phyloP scores from a whole-genome alignment of 2,113 vertebrate species.

The Mohoua ochrocephala region DNA sequence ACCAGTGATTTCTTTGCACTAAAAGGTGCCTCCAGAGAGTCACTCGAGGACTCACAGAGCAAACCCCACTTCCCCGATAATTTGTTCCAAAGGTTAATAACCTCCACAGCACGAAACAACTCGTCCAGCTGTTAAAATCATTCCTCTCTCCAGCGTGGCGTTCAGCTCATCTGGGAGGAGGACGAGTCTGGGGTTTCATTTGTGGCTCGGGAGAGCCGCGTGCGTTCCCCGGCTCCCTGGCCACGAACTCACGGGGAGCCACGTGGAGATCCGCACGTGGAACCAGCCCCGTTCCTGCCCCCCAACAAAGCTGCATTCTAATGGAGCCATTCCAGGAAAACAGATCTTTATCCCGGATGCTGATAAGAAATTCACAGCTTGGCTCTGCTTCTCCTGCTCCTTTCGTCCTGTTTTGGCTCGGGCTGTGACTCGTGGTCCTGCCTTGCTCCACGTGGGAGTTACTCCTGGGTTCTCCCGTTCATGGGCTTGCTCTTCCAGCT shows the following conservation, averaged over 20 bases:
- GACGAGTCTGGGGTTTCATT: accelerated
- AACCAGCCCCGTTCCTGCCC: not conserved
- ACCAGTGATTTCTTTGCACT: not conserved
- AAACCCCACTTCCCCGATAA: not conserved
- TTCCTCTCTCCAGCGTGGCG: not conserved
- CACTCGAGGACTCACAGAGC: not conserved
- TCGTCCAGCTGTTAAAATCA: not conserved
- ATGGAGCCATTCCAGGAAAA: not conserved
- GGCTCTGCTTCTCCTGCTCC: not conserved
- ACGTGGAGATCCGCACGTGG: accelerated
- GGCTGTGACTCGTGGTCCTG: accelerated
- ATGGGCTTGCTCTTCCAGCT: not conserved
- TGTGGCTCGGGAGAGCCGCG: not conserved
- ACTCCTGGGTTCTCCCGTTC: accelerated
- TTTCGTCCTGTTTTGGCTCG: not conserved
- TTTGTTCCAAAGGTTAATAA: not conserved
- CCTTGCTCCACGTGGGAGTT: accelerated
- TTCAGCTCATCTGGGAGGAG: not conserved
- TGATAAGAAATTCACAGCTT: not conserved
- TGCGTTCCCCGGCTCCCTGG: accelerated
- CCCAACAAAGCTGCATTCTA: not conserved
- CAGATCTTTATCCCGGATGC: not conserved
- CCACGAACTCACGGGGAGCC: not conserved
- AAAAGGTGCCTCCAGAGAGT: not conserved
- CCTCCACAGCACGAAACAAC: not conserved